These are phyloP conservation scores for Scelioninae gen. 1 DNA, from an alignment of 2,888 invertebrate species.

Conservation along the genomic window DNA sequence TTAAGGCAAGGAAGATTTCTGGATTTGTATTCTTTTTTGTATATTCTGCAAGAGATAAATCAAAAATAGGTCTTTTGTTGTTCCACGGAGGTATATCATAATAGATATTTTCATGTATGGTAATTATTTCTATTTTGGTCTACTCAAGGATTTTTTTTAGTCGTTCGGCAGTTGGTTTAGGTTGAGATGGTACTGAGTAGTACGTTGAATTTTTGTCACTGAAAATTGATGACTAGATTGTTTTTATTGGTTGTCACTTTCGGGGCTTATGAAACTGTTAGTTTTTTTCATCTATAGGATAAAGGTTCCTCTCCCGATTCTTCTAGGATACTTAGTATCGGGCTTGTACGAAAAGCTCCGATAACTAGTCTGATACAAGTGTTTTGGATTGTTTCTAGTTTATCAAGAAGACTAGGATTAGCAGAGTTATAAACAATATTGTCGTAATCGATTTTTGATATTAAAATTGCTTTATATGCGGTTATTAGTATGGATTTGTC, in stretches of 20 bases:
- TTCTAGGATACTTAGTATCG: background rate
- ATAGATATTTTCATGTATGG: background rate
- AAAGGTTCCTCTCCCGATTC: background rate
- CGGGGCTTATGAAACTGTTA: background rate
- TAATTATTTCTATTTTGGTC: too few species aligned
- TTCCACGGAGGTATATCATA: background rate
- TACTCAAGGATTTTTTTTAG: too few species aligned
- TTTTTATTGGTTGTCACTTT: background rate
- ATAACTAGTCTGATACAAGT: background rate
- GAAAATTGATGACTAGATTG: background rate
- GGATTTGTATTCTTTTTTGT: too few species aligned
- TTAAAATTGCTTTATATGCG: background rate
- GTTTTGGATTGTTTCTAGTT: background rate
- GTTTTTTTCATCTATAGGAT: background rate
- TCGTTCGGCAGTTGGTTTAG: too few species aligned
- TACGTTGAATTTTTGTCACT: background rate
- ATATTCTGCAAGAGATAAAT: too few species aligned
- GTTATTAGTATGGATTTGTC: background rate
- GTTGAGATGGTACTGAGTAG: background rate
- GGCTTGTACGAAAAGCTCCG: background rate
- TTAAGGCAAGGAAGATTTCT: too few species aligned
- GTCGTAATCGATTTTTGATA: background rate
- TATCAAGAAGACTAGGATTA: background rate
- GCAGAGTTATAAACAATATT: conserved; percentile 1
- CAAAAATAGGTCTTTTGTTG: too few species aligned